Base-by-base conservation (phyloP, 2,797 vertebrate genomes). In the Pogonophryne albipinna region DNA sequence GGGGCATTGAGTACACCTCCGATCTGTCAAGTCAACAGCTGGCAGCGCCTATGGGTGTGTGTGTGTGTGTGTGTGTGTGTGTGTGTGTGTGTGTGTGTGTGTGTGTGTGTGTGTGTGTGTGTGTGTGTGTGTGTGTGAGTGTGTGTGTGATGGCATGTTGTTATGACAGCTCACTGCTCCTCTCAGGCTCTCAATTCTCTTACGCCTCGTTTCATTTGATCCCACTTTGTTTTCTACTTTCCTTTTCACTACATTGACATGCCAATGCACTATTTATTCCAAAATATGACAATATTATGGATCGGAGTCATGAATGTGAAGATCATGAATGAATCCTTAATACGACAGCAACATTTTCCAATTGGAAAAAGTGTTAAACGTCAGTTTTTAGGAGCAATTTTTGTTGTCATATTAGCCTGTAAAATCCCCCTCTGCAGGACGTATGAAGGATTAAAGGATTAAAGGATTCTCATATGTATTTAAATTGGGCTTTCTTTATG, bases 21-120 rank as follows among this genome's bases (percentile, higher is more conserved):
- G 90, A 93, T 92, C 85, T 91, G 90, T 90, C 79, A 86, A 93
- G 92, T 93, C 92, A 93, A 92, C 92, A 93, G 89, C 91, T 93
- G 93, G 92, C 92, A 85, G 78, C 66, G 57, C 71, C 86, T 87
- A 84, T 76, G 75, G 49, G 46, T 80, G 61, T 75, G 34, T 46
- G 74, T 44, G 64, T 63, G 58, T 4, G 57, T 31, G 31, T 47
- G 41, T n/a, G 65, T 50, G 23, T 56, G 63, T 62, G 65, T 74
- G 46, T 47, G 56, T 74, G 72, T 58, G 70, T 47, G 76, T 52
- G 62, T 68, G 64, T 9, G 63, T 23, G 42, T 50, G 49, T 19
- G 70, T 57, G 14, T 58, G 65, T 70, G 80, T 65, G 79, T 57
- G 38, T 84, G 85, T 84, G 79, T 86, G 80, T 90, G 34, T 38